These are phyloP conservation scores for Liodrosophila aerea DNA, from an alignment of 2,888 invertebrate genomes.

Conservation along the genomic window DNA sequence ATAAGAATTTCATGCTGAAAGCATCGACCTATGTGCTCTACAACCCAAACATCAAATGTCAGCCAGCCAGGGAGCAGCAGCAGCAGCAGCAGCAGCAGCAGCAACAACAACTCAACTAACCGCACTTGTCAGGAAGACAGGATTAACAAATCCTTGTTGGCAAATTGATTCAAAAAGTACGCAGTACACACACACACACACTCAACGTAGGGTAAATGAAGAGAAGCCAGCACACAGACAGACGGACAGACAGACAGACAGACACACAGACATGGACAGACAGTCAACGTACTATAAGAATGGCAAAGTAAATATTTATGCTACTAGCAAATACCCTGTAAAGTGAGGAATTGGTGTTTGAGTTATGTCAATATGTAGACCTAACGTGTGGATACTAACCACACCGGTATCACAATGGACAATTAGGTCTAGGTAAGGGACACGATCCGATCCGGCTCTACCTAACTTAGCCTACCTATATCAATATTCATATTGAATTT, in stretches of 20 bases:
- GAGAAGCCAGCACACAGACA: slow-evolving; percentile 11
- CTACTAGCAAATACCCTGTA: slow-evolving; percentile 21
- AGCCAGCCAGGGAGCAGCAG: slow-evolving; percentile 31
- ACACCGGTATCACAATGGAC: too few species aligned
- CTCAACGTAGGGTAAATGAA: too few species aligned
- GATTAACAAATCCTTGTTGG: slow-evolving; percentile 81
- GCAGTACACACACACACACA: slow-evolving; percentile 30
- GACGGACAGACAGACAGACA: slow-evolving; percentile 38
- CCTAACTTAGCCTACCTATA: too few species aligned
- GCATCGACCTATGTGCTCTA: slow-evolving; percentile 48
- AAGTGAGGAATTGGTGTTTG: too few species aligned
- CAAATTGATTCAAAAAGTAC: slow-evolving; percentile 80
- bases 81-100: slow-evolving; percentile 28
- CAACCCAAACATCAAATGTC: slow-evolving; percentile 55
- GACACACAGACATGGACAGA: slow-evolving; percentile 21
- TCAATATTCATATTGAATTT: too few species aligned
- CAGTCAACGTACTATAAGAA: slow-evolving; percentile 15
- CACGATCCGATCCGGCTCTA: too few species aligned
- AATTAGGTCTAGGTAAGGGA: too few species aligned
- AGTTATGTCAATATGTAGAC: too few species aligned
- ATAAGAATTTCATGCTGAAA: slow-evolving; percentile 74
- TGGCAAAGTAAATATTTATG: neutral
- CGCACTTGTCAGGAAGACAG: slow-evolving; percentile 81
- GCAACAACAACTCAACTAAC: slow-evolving; percentile 73
- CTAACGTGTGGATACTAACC: too few species aligned